Conservation (phyloP, 2,888 invertebrate genomes). For the Bellardia bayeri region DNA sequence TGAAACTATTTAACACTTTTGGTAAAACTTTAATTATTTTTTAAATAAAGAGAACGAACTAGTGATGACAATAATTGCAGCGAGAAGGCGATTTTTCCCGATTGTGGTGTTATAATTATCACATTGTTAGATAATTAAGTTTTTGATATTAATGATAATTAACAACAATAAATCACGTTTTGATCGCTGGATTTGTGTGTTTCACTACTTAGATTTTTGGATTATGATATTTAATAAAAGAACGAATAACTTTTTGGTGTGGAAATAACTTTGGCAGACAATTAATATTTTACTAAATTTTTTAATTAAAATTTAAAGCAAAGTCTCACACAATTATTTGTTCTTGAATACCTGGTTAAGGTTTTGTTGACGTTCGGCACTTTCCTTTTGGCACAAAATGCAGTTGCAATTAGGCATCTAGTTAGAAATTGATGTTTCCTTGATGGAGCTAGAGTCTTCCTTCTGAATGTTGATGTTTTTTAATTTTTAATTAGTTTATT, state of each 20-base stretch:
- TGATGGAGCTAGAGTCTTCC: too few relatives aligned
- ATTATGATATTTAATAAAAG: neutral
- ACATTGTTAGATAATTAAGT: too few relatives aligned
- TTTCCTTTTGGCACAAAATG: constrained; percentile 10
- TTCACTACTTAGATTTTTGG: neutral
- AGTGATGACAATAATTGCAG: too few relatives aligned
- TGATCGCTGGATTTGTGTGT: neutral
- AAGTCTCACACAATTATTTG: neutral
- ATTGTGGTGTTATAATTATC: too few relatives aligned
- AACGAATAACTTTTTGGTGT: neutral
- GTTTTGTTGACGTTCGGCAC: constrained; percentile 6
- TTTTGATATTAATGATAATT: neutral
- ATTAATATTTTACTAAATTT: neutral
- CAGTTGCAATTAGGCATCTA: constrained; percentile 1
- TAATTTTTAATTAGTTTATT: too few relatives aligned
- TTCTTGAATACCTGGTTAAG: neutral
- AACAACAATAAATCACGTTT: neutral
- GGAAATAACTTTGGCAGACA: neutral
- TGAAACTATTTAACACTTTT: too few relatives aligned
- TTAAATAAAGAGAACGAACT: too few relatives aligned
- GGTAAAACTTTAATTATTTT: too few relatives aligned
- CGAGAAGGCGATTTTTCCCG: too few relatives aligned
- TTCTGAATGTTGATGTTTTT: too few relatives aligned
- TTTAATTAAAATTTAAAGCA: neutral
- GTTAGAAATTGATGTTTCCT: too few relatives aligned